Evolutionary conservation across 2,888 invertebrate species (phyloP), one percentile per base, ranked within the genome.

Genomic region (Morpho helenor): DNA sequence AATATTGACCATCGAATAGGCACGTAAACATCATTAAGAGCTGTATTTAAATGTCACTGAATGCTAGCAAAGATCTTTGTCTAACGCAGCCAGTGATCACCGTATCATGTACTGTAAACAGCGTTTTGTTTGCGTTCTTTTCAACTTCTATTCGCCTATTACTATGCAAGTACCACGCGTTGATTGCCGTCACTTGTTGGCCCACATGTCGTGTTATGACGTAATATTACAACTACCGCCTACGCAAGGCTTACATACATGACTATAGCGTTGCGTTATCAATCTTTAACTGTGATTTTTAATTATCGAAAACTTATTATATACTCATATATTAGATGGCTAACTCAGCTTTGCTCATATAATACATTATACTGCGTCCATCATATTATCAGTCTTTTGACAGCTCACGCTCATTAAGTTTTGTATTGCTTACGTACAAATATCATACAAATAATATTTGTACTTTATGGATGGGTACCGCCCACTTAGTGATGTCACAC

Each of bases 41-140:
- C 50, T 49, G 62, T 57, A 57, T 64, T 61, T 62, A 59, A 59
- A 59, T 64, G 59, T 41, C 59, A 49, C 54, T 63, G 56, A 59
- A 61, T 52, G 53, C 56, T 44, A 9, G 47, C 61, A 22, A 59
- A 49, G 44, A 49, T 49, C 51, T 61, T 53, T 58, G 53, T 58
- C 40, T 53, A 10, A 7, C 10, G 51, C 52, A 49, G 52, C 57
- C 42, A 49, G 49, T 57, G 51, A 59, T 50, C 51, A 41, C 43
- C 41, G 56, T 47, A 51, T 54, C 39, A 63, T 60, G 63, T 57
- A 57, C 61, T 52, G 59, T 52, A 61, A 61, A 61, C 59, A 61
- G 41, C 48, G 57, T 59, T 63, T 63, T 60, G 54, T 61, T 61
- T 51, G 40, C 57, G 60, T 54, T 54, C 59, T 57, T 47, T 63